phyloP scores from a whole-genome alignment of 2,888 invertebrate genomes.

The Ornithoptera alexandrae region DNA sequence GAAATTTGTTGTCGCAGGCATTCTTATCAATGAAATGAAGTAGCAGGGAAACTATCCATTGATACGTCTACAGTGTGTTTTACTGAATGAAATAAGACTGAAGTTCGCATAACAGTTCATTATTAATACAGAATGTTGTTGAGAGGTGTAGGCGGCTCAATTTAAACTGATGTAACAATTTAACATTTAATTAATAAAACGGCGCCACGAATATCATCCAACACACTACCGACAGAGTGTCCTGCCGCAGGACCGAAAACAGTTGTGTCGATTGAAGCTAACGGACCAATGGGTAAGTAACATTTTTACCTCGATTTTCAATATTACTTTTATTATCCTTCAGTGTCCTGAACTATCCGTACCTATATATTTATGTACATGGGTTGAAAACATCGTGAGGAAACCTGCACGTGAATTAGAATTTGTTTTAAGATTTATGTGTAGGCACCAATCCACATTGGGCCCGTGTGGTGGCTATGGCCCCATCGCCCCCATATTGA shows the following conservation, averaged over 20 bases:
- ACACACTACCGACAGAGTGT: slow-evolving; percentile 20
- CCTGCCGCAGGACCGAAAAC: slow-evolving; percentile 8
- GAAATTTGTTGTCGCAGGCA: too few relatives aligned
- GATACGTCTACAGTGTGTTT: too few relatives aligned
- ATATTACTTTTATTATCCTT: neutral
- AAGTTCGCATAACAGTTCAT: slow-evolving; percentile 8
- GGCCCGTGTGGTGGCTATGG: too few relatives aligned
- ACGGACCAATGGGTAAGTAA: slow-evolving; percentile 16
- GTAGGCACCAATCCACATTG: too few relatives aligned
- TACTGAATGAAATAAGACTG: slow-evolving; percentile 11
- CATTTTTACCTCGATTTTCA: neutral
- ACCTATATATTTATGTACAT: too few relatives aligned
- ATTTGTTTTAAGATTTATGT: too few relatives aligned
- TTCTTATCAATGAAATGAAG: neutral
- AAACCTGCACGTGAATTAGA: too few relatives aligned
- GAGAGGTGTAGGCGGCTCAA: slow-evolving; percentile 30
- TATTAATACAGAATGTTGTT: slow-evolving; percentile 2
- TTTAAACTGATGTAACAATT: slow-evolving; percentile 41
- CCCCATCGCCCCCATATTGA: too few relatives aligned
- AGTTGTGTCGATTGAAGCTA: slow-evolving; percentile 2
- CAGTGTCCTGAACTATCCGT: too few relatives aligned
- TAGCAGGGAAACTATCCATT: neutral
- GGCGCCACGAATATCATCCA: slow-evolving; percentile 12
- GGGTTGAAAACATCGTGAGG: too few relatives aligned
- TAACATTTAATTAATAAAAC: slow-evolving; percentile 39